phyloP scores from a whole-genome alignment of 2,113 vertebrate species.

The Entelurus aequoreus region DNA sequence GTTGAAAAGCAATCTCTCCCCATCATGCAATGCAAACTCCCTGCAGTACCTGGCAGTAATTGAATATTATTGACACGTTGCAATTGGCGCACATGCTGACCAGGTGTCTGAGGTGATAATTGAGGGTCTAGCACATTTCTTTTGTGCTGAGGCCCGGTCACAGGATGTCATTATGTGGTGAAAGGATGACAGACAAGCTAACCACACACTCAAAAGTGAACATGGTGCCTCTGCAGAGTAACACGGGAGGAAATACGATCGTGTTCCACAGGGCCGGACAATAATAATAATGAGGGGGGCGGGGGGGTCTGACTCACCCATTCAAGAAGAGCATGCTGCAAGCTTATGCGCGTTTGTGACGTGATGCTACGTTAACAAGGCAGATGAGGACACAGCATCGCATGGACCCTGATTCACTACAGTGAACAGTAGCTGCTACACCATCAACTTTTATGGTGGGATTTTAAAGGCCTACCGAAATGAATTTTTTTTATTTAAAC shows the following conservation, averaged over 20 bases:
- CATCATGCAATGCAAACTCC: conserved; percentile 21
- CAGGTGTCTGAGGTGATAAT: conserved; percentile 4
- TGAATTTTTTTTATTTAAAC: too few relatives aligned
- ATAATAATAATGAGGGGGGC: conserved; percentile 32
- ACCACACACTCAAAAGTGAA: conserved; percentile 23
- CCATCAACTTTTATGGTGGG: not conserved
- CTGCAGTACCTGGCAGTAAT: conserved; percentile 10
- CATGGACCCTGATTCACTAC: conserved; percentile 35
- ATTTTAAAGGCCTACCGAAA: too few relatives aligned
- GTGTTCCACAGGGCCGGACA: conserved; percentile 41
- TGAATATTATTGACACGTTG: conserved; percentile 11
- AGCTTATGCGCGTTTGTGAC: conserved; percentile 9
- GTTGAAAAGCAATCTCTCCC: not conserved
- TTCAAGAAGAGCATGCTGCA: conserved; percentile 7
- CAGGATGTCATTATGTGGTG: conserved; percentile 28
- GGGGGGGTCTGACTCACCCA: conserved; percentile 36
- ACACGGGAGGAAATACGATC: conserved; percentile 41
- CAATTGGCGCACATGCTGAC: not conserved
- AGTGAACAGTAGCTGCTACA: not conserved
- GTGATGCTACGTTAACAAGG: conserved; percentile 14
- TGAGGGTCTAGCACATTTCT: not conserved
- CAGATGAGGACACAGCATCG: conserved; percentile 25
- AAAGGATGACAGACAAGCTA: conserved; percentile 26
- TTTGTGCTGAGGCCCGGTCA: conserved; percentile 16
- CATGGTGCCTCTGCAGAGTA: conserved; percentile 30